These are phyloP conservation scores for Spongia lamella DNA, from an alignment of 37 sponge, comb jelly and placozoan genomes.

Conservation along the genomic window DNA sequence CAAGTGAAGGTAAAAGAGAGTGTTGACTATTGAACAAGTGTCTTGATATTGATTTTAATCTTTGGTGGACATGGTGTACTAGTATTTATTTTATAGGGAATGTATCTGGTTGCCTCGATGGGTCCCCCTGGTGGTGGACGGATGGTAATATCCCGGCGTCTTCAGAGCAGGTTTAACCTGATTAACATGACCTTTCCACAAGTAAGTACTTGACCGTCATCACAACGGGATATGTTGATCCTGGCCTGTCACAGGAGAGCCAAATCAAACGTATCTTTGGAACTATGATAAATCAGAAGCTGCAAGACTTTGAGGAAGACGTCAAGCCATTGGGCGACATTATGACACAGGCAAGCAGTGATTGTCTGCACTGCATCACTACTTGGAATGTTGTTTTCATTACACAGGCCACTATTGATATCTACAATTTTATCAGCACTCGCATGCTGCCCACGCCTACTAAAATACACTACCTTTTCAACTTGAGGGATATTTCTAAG, in stretches of 20 bases:
- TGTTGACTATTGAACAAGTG: too few relatives aligned
- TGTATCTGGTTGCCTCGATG: slow-evolving; percentile 97
- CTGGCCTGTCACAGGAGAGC: slow-evolving; percentile 57
- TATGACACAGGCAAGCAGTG: slow-evolving; percentile 76
- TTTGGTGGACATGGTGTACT: neutral
- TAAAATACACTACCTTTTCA: slow-evolving; percentile 99
- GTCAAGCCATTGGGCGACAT: slow-evolving; percentile 93
- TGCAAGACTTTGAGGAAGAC: slow-evolving; percentile 99
- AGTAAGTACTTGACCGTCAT: slow-evolving; percentile 18
- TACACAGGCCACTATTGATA: slow-evolving; percentile 83
- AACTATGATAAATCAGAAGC: slow-evolving; percentile 98
- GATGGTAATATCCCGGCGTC: slow-evolving; percentile 86
- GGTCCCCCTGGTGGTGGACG: slow-evolving; percentile 99
- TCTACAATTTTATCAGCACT: slow-evolving; percentile 81
- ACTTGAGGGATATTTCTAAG: slow-evolving; percentile 95
- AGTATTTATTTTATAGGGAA: slow-evolving; percentile 51
- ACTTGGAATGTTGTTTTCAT: neutral
- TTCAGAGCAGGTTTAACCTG: slow-evolving; percentile 93
- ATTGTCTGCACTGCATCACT: neutral
- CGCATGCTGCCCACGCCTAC: slow-evolving; percentile 95
- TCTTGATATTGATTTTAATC: too few relatives aligned
- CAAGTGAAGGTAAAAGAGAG: slow-evolving; percentile 66
- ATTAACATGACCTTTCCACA: slow-evolving; percentile 99
- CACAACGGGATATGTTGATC: neutral
- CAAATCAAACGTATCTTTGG: slow-evolving; percentile 97